Evolutionary conservation across 2,113 vertebrate genomes (phyloP).

Genomic region (Miniopterus natalensis): DNA sequence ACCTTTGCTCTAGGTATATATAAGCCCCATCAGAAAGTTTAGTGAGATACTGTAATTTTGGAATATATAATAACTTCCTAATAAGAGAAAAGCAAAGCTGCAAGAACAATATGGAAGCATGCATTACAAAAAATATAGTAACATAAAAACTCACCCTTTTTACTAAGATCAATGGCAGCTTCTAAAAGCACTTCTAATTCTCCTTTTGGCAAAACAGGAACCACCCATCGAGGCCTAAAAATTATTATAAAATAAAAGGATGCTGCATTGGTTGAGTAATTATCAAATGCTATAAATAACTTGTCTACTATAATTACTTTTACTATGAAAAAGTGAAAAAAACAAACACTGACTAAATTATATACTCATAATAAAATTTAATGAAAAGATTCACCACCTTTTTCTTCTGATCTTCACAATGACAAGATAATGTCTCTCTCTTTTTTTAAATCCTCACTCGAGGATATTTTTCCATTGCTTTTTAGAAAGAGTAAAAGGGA

Average conservation of each 20-base stretch:
- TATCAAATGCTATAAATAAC: not conserved
- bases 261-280: not conserved
- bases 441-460: no score
- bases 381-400: not conserved
- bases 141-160: conserved; percentile 93
- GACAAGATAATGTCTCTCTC: no score
- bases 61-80: not conserved
- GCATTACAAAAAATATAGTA: conserved; percentile 16
- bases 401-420: not conserved
- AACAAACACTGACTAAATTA: not conserved
- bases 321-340: not conserved
- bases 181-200: conserved; percentile 99
- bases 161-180: conserved; percentile 99
- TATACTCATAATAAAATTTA: not conserved
- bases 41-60: not conserved
- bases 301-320: not conserved
- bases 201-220: conserved; percentile 99
- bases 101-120: not conserved
- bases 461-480: no score
- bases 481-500: no score
- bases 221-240: conserved; percentile 98
- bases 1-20: not conserved
- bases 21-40: not conserved
- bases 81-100: not conserved
- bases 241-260: conserved; percentile 27